These are phyloP conservation scores for Leptarthrus brevirostris DNA, from an alignment of 2,888 invertebrate genomes.

Conservation along the genomic window DNA sequence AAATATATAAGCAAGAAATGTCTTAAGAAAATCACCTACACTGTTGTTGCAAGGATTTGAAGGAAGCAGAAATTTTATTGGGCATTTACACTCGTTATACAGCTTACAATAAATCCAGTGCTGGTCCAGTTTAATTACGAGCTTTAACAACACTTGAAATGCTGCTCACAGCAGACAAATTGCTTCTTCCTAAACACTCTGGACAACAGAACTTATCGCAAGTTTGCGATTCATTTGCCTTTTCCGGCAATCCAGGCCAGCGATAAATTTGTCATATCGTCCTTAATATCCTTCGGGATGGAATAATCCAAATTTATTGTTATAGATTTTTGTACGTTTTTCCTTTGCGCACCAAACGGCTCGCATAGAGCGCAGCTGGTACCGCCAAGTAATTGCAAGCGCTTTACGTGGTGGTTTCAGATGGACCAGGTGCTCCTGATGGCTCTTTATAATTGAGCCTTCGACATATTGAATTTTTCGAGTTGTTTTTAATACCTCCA, in stretches of 20 bases:
- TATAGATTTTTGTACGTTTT: slow-evolving; percentile 57
- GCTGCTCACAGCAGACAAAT: neutral
- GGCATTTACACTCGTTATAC: slow-evolving; percentile 34
- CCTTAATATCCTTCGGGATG: slow-evolving; percentile 60
- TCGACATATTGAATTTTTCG: slow-evolving; percentile 55
- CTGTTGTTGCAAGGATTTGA: too few relatives aligned
- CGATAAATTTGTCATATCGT: slow-evolving; percentile 63
- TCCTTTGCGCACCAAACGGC: slow-evolving; percentile 45
- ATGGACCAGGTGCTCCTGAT: slow-evolving; percentile 54
- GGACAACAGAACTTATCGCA: slow-evolving; percentile 51
- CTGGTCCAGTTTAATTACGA: slow-evolving; percentile 29
- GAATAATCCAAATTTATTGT: slow-evolving; percentile 61
- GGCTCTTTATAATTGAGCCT: slow-evolving; percentile 55
- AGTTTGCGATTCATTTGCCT: slow-evolving; percentile 54
- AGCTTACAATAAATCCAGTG: slow-evolving; percentile 20
- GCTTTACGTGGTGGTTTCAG: slow-evolving; percentile 52
- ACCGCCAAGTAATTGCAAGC: slow-evolving; percentile 53
- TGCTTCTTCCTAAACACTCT: neutral
- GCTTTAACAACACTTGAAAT: slow-evolving; percentile 8
- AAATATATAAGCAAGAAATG: too few relatives aligned
- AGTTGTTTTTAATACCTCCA: slow-evolving; percentile 53
- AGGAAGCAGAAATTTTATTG: slow-evolving; percentile 20
- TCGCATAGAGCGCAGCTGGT: slow-evolving; percentile 53
- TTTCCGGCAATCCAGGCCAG: slow-evolving; percentile 49
- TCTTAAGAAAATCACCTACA: too few relatives aligned